phyloP scores from a whole-genome alignment of 2,113 vertebrate genomes.

The Mandrillus leucophaeus region DNA sequence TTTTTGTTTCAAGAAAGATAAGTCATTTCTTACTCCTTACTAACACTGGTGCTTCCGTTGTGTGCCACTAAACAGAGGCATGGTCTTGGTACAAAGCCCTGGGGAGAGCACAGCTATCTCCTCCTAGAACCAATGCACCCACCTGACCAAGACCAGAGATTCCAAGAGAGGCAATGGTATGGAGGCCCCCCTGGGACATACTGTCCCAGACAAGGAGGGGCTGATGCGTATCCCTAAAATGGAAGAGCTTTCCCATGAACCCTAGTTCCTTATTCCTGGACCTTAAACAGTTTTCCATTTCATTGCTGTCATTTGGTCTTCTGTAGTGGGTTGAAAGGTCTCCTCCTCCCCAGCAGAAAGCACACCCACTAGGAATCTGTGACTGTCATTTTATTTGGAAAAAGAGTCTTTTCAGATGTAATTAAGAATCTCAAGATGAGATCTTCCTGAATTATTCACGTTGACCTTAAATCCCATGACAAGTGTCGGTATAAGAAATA shows the following conservation, averaged over 20 bases:
- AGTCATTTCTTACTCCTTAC: background rate
- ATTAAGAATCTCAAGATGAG: background rate
- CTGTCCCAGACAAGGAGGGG: background rate
- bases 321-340: background rate
- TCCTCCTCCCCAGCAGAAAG: background rate
- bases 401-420: background rate
- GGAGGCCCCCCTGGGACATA: background rate
- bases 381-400: background rate
- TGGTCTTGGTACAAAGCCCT: background rate
- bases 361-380: background rate
- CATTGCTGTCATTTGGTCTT: background rate
- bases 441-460: background rate
- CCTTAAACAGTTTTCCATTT: background rate
- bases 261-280: background rate
- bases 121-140: background rate
- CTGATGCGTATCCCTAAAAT: background rate
- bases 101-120: background rate
- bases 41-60: accelerated
- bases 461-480: background rate
- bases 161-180: background rate
- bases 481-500: background rate
- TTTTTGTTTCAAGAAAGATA: conserved; percentile 15
- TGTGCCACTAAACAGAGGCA: background rate
- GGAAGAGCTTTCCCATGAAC: background rate
- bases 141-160: background rate